Conservation (phyloP, 2,797 vertebrate species). For the Lithobates pipiens region DNA sequence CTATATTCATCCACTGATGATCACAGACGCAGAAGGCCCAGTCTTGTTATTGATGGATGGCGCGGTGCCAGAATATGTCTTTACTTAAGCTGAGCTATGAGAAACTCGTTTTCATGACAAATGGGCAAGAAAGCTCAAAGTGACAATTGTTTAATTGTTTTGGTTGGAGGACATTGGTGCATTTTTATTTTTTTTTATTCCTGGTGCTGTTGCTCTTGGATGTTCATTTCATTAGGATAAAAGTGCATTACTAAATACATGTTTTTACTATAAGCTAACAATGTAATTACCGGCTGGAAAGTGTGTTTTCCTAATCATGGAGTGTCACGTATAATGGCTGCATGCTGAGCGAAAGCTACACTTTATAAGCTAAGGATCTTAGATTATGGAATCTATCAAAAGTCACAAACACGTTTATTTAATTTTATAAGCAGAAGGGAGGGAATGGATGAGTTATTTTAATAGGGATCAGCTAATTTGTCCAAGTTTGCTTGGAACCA, state of each 20-base stretch:
- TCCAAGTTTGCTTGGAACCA: no score
- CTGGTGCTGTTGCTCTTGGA: not conserved
- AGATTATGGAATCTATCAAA: no score
- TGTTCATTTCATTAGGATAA: constrained; percentile 38
- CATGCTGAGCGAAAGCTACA: no score
- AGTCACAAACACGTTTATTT: no score
- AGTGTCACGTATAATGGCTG: no score
- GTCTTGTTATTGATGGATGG: not conserved
- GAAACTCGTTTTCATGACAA: constrained; percentile 19
- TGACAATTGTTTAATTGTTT: constrained; percentile 45
- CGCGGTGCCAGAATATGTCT: not conserved
- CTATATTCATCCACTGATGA: not conserved
- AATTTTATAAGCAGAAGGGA: no score
- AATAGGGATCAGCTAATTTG: no score
- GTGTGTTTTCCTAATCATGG: no score
- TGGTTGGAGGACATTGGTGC: constrained; percentile 11
- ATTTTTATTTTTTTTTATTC: not conserved
- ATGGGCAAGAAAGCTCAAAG: not conserved
- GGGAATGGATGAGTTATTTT: no score
- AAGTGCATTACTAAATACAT: constrained; percentile 28
- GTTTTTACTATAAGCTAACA: constrained; percentile 7
- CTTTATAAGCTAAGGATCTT: no score
- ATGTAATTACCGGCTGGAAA: constrained; percentile 12
- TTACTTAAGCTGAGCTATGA: not conserved
- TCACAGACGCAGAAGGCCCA: not conserved